A percentile compares a stretch with the other conserved stretches of the same genome.
Evolutionary conservation across 2,888 invertebrate genomes (phyloP).

Genomic region (Archaeoteleia sp.): DNA sequence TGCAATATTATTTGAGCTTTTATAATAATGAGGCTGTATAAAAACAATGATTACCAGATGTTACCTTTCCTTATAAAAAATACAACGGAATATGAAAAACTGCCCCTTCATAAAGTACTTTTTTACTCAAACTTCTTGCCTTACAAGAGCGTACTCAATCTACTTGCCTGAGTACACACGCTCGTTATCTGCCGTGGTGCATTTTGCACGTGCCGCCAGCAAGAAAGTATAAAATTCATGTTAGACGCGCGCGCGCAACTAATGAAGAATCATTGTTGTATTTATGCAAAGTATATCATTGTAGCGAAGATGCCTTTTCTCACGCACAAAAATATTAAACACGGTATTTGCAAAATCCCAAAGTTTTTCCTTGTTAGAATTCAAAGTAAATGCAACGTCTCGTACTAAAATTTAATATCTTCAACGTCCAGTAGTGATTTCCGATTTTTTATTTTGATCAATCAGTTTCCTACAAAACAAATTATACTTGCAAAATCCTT

Average conservation of each 20-base stretch:
- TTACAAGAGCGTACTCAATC: conserved; percentile 38
- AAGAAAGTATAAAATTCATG: conserved; percentile 32
- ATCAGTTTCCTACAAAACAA: too few relatives aligned
- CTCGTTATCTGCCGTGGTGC: conserved; percentile 36
- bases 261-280: conserved; percentile 19
- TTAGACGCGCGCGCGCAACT: conserved; percentile 8
- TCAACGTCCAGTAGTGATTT: too few relatives aligned
- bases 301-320: background rate
- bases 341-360: too few relatives aligned
- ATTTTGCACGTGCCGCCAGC: conserved; percentile 44
- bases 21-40: conserved; percentile 22
- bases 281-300: conserved; percentile 17
- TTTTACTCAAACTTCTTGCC: conserved; percentile 39
- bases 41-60: conserved; percentile 36
- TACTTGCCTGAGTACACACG: conserved; percentile 44
- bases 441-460: too few relatives aligned
- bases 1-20: conserved; percentile 9
- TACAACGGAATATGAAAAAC: conserved; percentile 22
- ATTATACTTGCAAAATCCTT: too few relatives aligned
- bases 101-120: conserved; percentile 23
- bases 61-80: conserved; percentile 21
- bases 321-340: conserved; percentile 5
- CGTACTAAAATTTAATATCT: too few relatives aligned
- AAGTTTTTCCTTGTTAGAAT: too few relatives aligned
- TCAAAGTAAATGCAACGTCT: too few relatives aligned